These are phyloP conservation scores for Aspidapion aeneum DNA, from an alignment of 2,888 invertebrate genomes.

Conservation along the genomic window DNA sequence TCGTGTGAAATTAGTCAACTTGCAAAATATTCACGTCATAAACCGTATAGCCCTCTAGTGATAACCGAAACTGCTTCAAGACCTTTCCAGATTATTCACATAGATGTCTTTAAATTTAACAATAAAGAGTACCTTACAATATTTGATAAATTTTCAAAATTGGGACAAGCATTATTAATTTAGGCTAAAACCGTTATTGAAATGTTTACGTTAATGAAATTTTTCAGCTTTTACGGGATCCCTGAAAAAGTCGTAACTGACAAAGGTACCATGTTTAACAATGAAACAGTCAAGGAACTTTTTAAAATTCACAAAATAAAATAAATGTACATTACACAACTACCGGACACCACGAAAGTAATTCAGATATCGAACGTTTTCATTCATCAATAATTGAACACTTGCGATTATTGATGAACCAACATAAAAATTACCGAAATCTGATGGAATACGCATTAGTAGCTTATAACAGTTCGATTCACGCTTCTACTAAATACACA, in stretches of 20 bases:
- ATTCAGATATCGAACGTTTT: conserved; percentile 10
- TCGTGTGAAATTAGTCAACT: too few relatives aligned
- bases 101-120: conserved; percentile 3
- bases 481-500: background rate
- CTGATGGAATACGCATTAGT: conserved; percentile 5
- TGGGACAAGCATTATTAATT: background rate
- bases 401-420: conserved; percentile 6
- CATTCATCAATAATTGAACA: conserved; percentile 10
- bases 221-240: conserved; percentile 8
- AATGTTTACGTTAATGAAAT: background rate
- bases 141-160: conserved; percentile 9
- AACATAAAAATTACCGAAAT: background rate
- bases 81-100: conserved; percentile 10
- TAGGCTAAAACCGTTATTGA: background rate
- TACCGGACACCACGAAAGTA: conserved; percentile 8
- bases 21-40: too few relatives aligned
- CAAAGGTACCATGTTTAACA: conserved; percentile 10
- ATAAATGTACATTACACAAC: conserved; percentile 7
- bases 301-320: conserved; percentile 8
- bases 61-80: conserved; percentile 5
- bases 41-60: too few relatives aligned
- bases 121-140: background rate
- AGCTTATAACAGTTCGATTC: conserved; percentile 5
- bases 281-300: conserved; percentile 8
- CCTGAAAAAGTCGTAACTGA: conserved; percentile 6